phyloP scores from a whole-genome alignment of 1,140 invertebrate genomes.

The Drosophila kurseongensis region DNA sequence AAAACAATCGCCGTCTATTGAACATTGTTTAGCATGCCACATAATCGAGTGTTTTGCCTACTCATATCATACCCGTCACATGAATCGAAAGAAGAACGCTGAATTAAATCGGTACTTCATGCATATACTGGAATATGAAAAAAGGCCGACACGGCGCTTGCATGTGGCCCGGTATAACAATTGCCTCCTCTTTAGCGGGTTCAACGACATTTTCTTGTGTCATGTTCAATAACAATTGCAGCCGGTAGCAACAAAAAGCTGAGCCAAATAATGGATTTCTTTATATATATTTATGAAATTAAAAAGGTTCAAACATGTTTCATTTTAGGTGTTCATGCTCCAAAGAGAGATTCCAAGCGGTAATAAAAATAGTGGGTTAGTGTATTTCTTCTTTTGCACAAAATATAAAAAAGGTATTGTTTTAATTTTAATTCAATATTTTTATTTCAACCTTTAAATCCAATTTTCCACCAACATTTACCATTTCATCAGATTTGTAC shows the following conservation, averaged over 20 bases:
- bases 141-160: conserved; percentile 48
- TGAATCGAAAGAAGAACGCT: conserved; percentile 40
- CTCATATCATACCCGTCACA: conserved; percentile 36
- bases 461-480: neutral
- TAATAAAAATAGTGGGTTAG: too few relatives aligned
- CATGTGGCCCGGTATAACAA: conserved; percentile 47
- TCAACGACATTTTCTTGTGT: conserved; percentile 65
- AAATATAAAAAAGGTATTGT: too few relatives aligned
- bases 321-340: too few relatives aligned
- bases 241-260: conserved; percentile 18
- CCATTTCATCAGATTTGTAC: neutral
- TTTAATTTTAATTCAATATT: too few relatives aligned
- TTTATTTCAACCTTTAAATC: too few relatives aligned
- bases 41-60: conserved; percentile 38
- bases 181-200: conserved; percentile 35
- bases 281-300: neutral
- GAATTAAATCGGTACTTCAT: conserved; percentile 49
- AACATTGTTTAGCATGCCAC: conserved; percentile 52
- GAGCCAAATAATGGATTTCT: conserved; percentile 25
- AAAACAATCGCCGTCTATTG: conserved; percentile 68
- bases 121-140: conserved; percentile 42
- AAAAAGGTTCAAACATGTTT: too few relatives aligned
- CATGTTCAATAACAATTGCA: conserved; percentile 74
- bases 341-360: too few relatives aligned
- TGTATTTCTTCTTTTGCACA: too few relatives aligned